These are phyloP conservation scores for Hassar affinis DNA, from an alignment of 2,113 vertebrate genomes.

Conservation along the genomic window DNA sequence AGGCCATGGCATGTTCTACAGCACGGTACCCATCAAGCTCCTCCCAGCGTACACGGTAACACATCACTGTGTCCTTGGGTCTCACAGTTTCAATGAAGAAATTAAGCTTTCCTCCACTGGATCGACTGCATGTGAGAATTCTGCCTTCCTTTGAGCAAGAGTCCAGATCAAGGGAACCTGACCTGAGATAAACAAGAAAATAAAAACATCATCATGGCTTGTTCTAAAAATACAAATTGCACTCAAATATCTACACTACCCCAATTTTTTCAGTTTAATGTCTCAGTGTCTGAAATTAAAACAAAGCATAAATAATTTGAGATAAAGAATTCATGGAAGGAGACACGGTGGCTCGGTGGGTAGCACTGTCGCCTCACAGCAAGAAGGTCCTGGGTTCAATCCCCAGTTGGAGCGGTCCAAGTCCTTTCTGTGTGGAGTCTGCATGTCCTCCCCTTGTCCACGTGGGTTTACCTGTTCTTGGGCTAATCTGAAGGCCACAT, in stretches of 20 bases:
- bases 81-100: slow-evolving; percentile 91
- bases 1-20: slow-evolving; percentile 89
- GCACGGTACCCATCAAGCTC: slow-evolving; percentile 70
- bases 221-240: neutral
- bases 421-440: too few relatives aligned
- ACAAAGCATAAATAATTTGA: too few relatives aligned
- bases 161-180: slow-evolving; percentile 83
- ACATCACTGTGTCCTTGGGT: slow-evolving; percentile 88
- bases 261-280: too few relatives aligned
- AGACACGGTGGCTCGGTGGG: too few relatives aligned
- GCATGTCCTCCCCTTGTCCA: too few relatives aligned
- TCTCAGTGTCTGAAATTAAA: too few relatives aligned
- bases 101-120: slow-evolving; percentile 77
- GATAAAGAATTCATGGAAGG: too few relatives aligned
- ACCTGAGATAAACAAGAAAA: slow-evolving; percentile 60
- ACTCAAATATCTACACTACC: neutral
- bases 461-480: too few relatives aligned
- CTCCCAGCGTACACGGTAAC: slow-evolving; percentile 94
- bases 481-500: too few relatives aligned
- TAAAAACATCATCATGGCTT: neutral
- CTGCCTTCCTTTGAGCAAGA: slow-evolving; percentile 84
- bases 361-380: too few relatives aligned
- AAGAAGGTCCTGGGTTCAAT: too few relatives aligned
- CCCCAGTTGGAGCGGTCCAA: too few relatives aligned
- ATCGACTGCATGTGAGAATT: slow-evolving; percentile 80